phyloP scores from a whole-genome alignment of 1,140 invertebrate genomes.

The Zeugodacus cucurbitae region DNA sequence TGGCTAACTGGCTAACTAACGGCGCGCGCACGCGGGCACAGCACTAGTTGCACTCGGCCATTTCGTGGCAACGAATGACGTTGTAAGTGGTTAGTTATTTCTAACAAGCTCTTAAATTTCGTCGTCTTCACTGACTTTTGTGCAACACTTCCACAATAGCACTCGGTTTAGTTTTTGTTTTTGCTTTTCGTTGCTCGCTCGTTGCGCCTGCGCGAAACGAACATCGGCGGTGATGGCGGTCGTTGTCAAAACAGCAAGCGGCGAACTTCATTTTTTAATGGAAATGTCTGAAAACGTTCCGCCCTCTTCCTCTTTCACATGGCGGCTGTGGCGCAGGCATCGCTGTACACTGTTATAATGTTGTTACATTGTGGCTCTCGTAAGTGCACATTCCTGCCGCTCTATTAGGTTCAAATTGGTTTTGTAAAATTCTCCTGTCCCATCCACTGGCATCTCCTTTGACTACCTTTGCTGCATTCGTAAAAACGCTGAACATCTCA shows the following conservation, averaged over 20 bases:
- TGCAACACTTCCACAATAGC: not conserved
- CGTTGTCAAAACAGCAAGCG: not conserved
- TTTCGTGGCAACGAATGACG: slow-evolving; percentile 4
- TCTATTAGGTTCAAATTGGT: slow-evolving; percentile 38
- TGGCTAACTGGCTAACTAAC: not conserved
- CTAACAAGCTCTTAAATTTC: slow-evolving; percentile 40
- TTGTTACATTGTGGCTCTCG: not conserved
- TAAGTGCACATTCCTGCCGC: not conserved
- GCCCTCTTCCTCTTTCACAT: not conserved
- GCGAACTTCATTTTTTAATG: slow-evolving; percentile 35
- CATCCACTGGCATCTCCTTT: not conserved
- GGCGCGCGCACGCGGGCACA: not conserved
- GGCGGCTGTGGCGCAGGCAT: not conserved
- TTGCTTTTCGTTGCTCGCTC: not conserved
- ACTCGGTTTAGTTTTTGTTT: not conserved
- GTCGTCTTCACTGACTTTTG: slow-evolving; percentile 17
- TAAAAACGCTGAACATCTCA: slow-evolving; percentile 15
- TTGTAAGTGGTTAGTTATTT: slow-evolving; percentile 40
- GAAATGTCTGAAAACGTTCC: slow-evolving; percentile 27
- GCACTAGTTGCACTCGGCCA: not conserved
- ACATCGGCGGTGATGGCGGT: not conserved
- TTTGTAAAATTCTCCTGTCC: not conserved
- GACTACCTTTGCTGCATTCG: not conserved
- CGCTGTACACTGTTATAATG: not conserved
- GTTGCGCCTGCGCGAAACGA: not conserved